Base-by-base conservation (phyloP, 2,797 vertebrate genomes). In the Meda fulgida region DNA sequence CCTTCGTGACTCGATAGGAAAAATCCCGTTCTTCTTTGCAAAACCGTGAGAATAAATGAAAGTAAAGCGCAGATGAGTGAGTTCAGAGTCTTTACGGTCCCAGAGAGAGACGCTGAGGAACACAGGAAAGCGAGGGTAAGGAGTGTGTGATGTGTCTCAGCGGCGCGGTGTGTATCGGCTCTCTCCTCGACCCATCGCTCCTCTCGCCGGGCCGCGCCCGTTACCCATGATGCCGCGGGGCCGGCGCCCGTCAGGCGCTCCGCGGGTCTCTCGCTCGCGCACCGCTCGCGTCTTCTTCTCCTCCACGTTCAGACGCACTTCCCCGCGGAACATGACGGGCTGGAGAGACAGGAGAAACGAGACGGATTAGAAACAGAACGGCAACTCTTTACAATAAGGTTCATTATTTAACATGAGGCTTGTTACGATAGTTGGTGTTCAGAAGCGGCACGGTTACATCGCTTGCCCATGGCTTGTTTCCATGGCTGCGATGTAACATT, bases 291-390 rank as follows among this genome's bases (percentile, higher is more conserved):
- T 99, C 91, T 99, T 99, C 89, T 99, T 99, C 93, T 99, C 98
- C 89, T 99, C 98, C 79, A 99, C 98, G 43, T 99, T 99, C 90
- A 99, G 95, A 83, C 98, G 97, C 78, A 99, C 98, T 91, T 99
- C 98, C 0, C 97, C 97, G 21, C 97, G 97, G 89, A 99, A 99
- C 97, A 99, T 99, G 90, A 99, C 96, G 18, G 98, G 98, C 98
- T 99, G 95, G 16, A 21, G 53, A 19, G 0, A 51, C 48, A 5
- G 46, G 46, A 46, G 14, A 16, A 46, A 6, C 46, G 5, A 18
- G 5, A 51, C 4, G 4, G 16, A 51, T 51, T 6, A 6, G 5
- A 51, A 0, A 18, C 16, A 1, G 4, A 46, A 46, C 13, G 1
- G 46, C 3, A 13, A 46, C 10, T 11, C 40, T 13, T 43, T 11